These are phyloP conservation scores for Microplitis mediator DNA, from an alignment of 1,140 invertebrate species.

Conservation along the genomic window DNA sequence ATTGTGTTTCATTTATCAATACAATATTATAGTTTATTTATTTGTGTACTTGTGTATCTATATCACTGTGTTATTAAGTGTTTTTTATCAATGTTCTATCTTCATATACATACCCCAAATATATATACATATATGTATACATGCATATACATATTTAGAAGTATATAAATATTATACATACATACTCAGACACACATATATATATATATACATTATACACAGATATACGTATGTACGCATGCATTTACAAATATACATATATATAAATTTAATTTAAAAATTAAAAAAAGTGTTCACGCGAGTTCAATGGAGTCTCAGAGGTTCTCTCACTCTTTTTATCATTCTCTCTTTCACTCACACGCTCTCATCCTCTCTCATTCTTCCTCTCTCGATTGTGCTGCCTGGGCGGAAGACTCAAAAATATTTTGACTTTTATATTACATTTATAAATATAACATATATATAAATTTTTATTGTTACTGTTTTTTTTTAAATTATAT, in stretches of 20 bases:
- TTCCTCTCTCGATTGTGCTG: slow-evolving; percentile 18
- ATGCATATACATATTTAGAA: too few species aligned
- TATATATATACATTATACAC: too few species aligned
- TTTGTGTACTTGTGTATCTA: not conserved
- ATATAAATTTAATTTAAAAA: not conserved
- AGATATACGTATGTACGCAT: not conserved
- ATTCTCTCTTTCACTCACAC: slow-evolving; percentile 4
- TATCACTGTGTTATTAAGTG: not conserved
- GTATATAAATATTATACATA: not conserved
- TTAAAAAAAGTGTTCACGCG: slow-evolving; percentile 17
- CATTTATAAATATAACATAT: not conserved
- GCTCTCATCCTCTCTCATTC: slow-evolving; percentile 15
- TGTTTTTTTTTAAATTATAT: too few species aligned
- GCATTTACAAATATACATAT: not conserved
- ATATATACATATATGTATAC: too few species aligned
- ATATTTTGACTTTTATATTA: slow-evolving; percentile 2
- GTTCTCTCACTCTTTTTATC: slow-evolving; percentile 22
- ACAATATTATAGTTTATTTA: not conserved
- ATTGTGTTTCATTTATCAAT: slow-evolving; percentile 6
- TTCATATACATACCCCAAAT: too few species aligned
- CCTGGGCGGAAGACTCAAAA: slow-evolving; percentile 5
- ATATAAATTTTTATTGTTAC: not conserved
- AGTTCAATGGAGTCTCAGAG: slow-evolving; percentile 28
- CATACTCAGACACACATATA: too few species aligned
- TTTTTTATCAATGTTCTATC: not conserved